These are phyloP conservation scores for Maccullochella peelii DNA, from an alignment of 2,113 vertebrate species.

Conservation along the genomic window DNA sequence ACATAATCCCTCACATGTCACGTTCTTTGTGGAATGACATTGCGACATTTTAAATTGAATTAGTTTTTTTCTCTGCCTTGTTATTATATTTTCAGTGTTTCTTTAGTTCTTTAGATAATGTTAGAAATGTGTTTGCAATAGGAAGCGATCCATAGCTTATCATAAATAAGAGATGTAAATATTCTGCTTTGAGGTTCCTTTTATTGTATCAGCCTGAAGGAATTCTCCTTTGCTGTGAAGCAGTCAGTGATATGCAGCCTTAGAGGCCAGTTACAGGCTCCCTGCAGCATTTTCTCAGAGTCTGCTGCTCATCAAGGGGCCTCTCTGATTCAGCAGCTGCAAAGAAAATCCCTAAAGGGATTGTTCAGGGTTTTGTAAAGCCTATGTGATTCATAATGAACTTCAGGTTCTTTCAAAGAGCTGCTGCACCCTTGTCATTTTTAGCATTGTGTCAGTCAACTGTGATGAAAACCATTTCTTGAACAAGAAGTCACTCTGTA, in stretches of 20 bases:
- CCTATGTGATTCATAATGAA: constrained; percentile 28
- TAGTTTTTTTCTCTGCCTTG: not conserved
- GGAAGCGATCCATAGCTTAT: not conserved
- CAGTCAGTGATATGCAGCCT: constrained; percentile 19
- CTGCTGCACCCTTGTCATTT: not conserved
- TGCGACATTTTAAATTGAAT: not conserved
- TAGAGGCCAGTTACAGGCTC: constrained; percentile 36
- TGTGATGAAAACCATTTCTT: not conserved
- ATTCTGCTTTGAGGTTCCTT: constrained; percentile 6
- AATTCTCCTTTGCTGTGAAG: constrained; percentile 18
- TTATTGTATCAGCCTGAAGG: not conserved
- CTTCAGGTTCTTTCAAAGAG: not conserved
- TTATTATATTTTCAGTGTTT: not conserved
- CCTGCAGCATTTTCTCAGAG: not conserved
- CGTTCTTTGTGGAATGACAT: constrained; percentile 14
- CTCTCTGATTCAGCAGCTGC: constrained; percentile 24
- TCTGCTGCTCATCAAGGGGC: constrained; percentile 7
- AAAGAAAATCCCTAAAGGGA: constrained; percentile 21
- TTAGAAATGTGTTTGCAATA: not conserved
- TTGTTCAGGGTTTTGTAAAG: constrained; percentile 23
- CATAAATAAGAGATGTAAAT: constrained; percentile 33
- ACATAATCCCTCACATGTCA: constrained; percentile 4
- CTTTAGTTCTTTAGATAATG: not conserved
- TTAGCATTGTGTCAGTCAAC: not conserved
- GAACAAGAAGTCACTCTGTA: not conserved